Conservation (phyloP, 2,888 invertebrate species). For the Eupithecia dodoneata region DNA sequence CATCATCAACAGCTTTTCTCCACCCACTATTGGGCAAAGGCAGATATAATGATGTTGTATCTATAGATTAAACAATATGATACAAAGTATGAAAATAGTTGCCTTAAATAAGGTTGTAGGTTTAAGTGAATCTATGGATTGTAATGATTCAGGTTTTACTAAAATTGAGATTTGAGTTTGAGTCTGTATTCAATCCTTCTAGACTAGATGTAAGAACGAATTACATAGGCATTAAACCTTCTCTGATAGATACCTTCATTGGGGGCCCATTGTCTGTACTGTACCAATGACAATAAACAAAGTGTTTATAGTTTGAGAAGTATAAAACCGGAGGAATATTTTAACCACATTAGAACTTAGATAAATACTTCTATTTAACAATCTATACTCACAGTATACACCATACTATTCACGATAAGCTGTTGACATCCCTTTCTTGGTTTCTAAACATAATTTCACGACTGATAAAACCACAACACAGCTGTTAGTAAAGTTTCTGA, state of each 20-base stretch:
- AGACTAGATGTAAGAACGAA: not conserved
- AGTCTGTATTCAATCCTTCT: not conserved
- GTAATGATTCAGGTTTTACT: not conserved
- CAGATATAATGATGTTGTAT: not conserved
- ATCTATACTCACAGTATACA: slow-evolving; percentile 72
- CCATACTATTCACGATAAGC: slow-evolving; percentile 79
- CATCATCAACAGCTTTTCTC: not conserved
- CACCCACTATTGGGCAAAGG: not conserved
- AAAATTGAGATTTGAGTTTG: not conserved
- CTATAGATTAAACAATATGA: not conserved
- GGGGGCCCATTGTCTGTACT: not conserved
- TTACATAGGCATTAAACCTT: not conserved
- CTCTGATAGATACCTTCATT: not conserved
- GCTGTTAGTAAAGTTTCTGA: slow-evolving; percentile 45
- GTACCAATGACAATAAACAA: not conserved
- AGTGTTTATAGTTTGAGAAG: not conserved
- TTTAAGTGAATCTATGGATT: not conserved
- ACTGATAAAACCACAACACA: slow-evolving; percentile 74
- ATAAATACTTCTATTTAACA: not conserved
- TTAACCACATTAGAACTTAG: not conserved
- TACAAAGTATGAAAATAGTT: too few relatives aligned
- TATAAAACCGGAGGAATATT: not conserved
- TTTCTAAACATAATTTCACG: slow-evolving; percentile 55
- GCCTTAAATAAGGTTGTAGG: too few relatives aligned
- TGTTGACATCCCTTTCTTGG: slow-evolving; percentile 65